Conservation (phyloP, 53 echinoderm and acorn worm genomes). For the Henricia sp. region DNA sequence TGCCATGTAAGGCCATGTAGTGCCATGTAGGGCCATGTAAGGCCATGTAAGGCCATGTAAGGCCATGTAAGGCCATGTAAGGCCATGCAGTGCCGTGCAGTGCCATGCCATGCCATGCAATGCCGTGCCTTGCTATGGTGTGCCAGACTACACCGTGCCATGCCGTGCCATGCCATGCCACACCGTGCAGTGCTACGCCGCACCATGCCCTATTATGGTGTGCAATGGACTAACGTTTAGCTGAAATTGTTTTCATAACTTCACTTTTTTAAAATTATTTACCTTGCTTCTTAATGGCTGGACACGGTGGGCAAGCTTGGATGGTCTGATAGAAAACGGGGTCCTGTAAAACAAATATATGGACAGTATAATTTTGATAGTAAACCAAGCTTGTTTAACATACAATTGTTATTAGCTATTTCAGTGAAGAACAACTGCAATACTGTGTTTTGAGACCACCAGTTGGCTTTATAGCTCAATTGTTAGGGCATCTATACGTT, state of each 20-base stretch:
- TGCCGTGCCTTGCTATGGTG: neutral
- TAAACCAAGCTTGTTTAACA: no score
- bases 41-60: neutral
- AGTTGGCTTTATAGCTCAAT: no score
- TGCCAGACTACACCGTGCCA: neutral
- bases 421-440: no score
- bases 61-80: neutral
- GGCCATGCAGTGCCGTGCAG: no score
- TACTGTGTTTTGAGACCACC: no score
- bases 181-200: neutral
- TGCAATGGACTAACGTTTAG: no score
- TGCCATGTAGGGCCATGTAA: neutral
- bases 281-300: conserved; percentile 8
- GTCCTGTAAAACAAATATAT: conserved; percentile 39
- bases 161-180: neutral
- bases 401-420: no score
- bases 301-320: conserved; percentile 28
- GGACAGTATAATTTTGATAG: no score
- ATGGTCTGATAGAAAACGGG: conserved; percentile 72
- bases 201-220: neutral
- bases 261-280: no score
- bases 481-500: no score
- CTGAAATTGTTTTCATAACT: no score
- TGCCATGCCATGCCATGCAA: no score
- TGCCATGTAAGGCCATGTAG: neutral